Conservation (phyloP, 2,797 vertebrate genomes). For the Tapirus indicus region DNA sequence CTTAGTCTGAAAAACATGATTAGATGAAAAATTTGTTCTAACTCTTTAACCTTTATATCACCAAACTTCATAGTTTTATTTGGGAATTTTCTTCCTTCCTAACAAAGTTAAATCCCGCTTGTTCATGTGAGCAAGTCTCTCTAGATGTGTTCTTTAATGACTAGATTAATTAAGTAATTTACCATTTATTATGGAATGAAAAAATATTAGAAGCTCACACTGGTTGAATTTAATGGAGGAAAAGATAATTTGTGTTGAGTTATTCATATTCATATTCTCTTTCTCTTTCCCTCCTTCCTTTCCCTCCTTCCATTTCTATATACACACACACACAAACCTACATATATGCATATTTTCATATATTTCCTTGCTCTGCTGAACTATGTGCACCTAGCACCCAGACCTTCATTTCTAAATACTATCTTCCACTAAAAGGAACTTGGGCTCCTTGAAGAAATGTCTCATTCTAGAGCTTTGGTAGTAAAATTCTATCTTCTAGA, state of each 20-base stretch:
- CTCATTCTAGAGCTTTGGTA: neutral
- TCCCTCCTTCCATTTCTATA: neutral
- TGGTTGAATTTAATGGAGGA: neutral
- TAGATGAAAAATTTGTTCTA: neutral
- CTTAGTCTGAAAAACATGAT: conserved; percentile 8
- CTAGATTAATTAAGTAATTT: neutral
- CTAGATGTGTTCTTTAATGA: neutral
- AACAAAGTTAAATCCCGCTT: neutral
- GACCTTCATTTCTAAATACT: neutral
- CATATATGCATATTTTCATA: neutral
- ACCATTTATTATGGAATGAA: neutral
- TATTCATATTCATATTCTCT: neutral
- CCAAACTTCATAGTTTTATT: neutral
- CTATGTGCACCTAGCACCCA: neutral
- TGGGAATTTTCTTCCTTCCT: neutral
- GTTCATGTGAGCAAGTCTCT: neutral
- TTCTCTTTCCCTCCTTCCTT: neutral
- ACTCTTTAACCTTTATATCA: neutral
- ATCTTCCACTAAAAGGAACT: neutral
- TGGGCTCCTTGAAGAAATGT: neutral
- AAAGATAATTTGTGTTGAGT: neutral
- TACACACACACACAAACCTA: neutral
- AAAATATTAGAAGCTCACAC: neutral
- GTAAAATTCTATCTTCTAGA: neutral
- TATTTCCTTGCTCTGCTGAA: neutral